phyloP scores from a whole-genome alignment of 2,113 vertebrate genomes.

The Ceyx melanurus region DNA sequence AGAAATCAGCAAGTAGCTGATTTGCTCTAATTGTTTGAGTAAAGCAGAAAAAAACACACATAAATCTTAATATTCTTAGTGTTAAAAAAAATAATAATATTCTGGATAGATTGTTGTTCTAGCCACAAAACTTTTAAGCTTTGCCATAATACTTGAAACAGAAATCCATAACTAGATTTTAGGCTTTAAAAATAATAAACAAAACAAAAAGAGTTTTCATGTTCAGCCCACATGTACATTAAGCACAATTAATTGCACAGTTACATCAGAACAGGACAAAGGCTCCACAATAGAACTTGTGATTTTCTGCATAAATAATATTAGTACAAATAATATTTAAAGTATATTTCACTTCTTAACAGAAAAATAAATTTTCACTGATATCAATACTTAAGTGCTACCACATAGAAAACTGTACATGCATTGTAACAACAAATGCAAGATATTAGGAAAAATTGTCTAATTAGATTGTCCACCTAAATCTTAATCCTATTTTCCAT shows the following conservation, averaged over 20 bases:
- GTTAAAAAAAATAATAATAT: not conserved
- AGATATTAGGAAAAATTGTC: not conserved
- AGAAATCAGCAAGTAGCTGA: not conserved
- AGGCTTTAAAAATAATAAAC: not conserved
- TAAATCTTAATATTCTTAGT: not conserved
- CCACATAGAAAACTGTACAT: not conserved
- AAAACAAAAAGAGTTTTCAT: accelerated
- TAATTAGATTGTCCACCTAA: not conserved
- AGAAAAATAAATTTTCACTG: not conserved
- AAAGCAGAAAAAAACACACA: not conserved
- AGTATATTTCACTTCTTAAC: not conserved
- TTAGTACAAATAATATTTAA: not conserved
- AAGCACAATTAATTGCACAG: not conserved
- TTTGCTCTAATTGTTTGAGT: not conserved
- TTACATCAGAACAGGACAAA: not conserved
- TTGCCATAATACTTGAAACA: not conserved
- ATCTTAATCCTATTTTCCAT: not conserved
- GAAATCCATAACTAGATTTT: not conserved
- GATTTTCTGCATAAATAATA: not conserved
- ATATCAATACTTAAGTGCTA: not conserved
- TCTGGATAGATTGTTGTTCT: not conserved
- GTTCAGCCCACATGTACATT: not conserved
- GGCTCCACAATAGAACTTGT: not conserved
- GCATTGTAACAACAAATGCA: not conserved
- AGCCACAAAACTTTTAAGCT: not conserved